Base-by-base conservation (phyloP, 2,113 vertebrate species). In the Solea solea region DNA sequence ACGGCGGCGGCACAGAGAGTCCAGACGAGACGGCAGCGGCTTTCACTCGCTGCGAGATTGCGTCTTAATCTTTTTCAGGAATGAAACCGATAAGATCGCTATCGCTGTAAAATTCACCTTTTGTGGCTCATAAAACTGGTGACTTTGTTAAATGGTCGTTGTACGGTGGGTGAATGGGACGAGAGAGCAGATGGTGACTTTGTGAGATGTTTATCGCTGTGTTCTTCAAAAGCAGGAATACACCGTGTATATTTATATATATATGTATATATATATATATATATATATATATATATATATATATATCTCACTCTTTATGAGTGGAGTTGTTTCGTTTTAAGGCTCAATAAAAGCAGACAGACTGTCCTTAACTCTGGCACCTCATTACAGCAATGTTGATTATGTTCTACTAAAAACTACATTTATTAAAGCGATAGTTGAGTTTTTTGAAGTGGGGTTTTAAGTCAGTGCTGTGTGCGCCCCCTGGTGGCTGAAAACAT, bases 1-100 rank as follows among this genome's bases (percentile, higher is more conserved):
- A 83, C 69, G 74, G 49, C 54, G 9, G 69, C 60, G 64, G 60
- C 28, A 46, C 7, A 71, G 49, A 69, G 39, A 12, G 69, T 57
- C 59, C 44, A 69, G 51, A 61, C 21, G 1, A 12, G 65, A 21
- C 25, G 61, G 78, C 8, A 48, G 64, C 13, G 12, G 41, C 42
- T 53, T 48, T 16, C n/a, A 16, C 27, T 50, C 57, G 63, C 48
- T 39, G 45, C 10, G 16, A 51, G 59, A 65, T 62, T 7, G 44
- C 4, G 12, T 62, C 14, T 21, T 10, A 11, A 78, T 50, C 54
- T 58, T 60, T 55, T n/a, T 21, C 12, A 44, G 39, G 60, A 27
- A 76, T 7, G 53, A 49, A 48, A 62, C 9, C 1, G 41, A 39
- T 59, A 5, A 13, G 12, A 52, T 61, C 41, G 16, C 40, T 45